phyloP scores from a whole-genome alignment of 2,797 vertebrate species.

The Spinibarbus caldwelli region DNA sequence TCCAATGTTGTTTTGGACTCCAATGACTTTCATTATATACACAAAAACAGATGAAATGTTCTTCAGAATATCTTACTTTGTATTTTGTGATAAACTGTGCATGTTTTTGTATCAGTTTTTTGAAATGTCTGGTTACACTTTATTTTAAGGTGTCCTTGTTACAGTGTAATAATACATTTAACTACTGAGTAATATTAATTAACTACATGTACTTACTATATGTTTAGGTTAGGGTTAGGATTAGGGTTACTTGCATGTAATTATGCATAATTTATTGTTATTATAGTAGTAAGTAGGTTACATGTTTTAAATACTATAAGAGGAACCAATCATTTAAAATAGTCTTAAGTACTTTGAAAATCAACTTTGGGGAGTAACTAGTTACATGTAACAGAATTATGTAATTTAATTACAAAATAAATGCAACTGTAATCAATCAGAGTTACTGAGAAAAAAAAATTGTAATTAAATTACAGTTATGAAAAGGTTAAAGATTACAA shows the following conservation, averaged over 20 bases:
- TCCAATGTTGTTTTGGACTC: neutral
- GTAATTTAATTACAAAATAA: neutral
- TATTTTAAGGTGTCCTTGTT: neutral
- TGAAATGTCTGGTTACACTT: neutral
- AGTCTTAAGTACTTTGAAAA: neutral
- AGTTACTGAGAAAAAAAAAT: neutral
- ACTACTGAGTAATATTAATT: neutral
- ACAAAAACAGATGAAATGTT: neutral
- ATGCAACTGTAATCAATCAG: neutral
- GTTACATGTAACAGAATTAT: neutral
- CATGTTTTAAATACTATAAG: neutral
- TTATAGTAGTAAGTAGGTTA: neutral
- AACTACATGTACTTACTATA: neutral
- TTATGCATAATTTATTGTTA: neutral
- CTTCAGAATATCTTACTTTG: neutral
- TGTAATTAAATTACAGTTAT: neutral
- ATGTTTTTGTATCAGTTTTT: no score
- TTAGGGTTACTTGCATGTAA: neutral
- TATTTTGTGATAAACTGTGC: neutral
- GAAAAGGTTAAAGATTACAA: neutral
- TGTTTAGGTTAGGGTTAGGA: neutral
- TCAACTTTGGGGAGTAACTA: neutral
- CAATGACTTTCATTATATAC: neutral
- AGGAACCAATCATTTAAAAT: neutral
- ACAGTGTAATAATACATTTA: neutral